Base-by-base conservation (phyloP, 1,140 invertebrate species). In the Hyphantria cunea region DNA sequence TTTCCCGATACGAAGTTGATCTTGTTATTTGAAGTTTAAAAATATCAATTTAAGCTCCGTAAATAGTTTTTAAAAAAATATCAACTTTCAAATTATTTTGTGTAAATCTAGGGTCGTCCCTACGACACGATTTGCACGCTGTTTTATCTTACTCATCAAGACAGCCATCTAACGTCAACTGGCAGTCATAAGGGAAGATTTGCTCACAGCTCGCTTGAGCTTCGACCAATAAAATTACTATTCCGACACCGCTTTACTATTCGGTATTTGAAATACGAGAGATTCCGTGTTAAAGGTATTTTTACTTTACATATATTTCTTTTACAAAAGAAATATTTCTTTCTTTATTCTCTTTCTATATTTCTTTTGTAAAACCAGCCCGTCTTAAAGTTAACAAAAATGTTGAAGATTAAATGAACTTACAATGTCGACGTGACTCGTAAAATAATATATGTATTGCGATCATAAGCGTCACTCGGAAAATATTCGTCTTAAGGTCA, bases 401-500 rank as follows among this genome's bases (percentile, higher is more conserved):
- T 25, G 17, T 5, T n/a, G n/a, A 25, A 25, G 17, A 3, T 25
- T 25, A 25, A 25, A 25, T 25, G 5, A 39, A 56, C 50, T 55
- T 58, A 39, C 52, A 70, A 56, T 17, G 31, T 64, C 44, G 49
- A 63, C 61, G 70, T 76, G 71, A 74, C 51, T 80, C 71, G 74
- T 72, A 74, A 70, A 59, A 56, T 49, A 41, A 55, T 53, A 66
- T 42, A 34, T 34, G 10, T 34, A 65, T 33, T 58, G 55, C 61
- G 62, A 68, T 66, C 44, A 62, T 52, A 53, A 70, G 56, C 61
- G 58, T 56, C 60, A 70, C 74, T 74, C 56, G 60, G 66, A 73
- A 80, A 81, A 68, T 76, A 72, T 75, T 70, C 65, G 63, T 72
- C 55, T 55, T 73, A 48, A 72, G 67, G 73, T 72, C 68, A 75